A percentile compares a stretch with the other conserved stretches of the same genome.
These are phyloP conservation scores for Arenaria interpres DNA, from an alignment of 2,113 vertebrate genomes.

Conservation along the genomic window DNA sequence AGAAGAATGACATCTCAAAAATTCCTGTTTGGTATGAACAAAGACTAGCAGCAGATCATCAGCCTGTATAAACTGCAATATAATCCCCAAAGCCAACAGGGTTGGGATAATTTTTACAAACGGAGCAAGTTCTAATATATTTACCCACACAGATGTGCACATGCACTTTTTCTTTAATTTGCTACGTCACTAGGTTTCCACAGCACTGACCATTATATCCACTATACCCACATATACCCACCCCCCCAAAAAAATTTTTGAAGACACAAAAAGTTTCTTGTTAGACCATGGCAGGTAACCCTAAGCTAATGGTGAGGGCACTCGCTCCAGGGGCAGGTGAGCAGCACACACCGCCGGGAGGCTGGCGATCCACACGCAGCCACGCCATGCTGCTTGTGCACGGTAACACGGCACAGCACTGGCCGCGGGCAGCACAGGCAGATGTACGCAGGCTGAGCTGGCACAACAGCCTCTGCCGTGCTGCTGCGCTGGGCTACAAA, in stretches of 20 bases:
- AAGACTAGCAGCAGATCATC: neutral
- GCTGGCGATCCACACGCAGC: neutral
- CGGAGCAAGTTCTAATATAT: neutral
- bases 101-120: neutral
- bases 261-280: neutral
- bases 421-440: rapidly evolving
- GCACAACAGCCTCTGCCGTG: neutral
- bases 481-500: neutral
- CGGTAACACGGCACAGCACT: neutral
- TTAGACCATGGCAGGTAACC: neutral
- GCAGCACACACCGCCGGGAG: neutral
- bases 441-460: neutral
- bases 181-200: neutral
- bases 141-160: neutral
- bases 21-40: neutral
- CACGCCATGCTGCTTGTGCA: rapidly evolving
- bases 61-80: neutral
- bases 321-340: rapidly evolving
- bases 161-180: neutral
- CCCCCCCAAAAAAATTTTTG: neutral
- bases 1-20: neutral
- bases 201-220: neutral
- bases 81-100: neutral
- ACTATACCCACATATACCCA: rapidly evolving
- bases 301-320: neutral